Conservation (phyloP, 1,140 invertebrate species). For the Centruroides vittatus region DNA sequence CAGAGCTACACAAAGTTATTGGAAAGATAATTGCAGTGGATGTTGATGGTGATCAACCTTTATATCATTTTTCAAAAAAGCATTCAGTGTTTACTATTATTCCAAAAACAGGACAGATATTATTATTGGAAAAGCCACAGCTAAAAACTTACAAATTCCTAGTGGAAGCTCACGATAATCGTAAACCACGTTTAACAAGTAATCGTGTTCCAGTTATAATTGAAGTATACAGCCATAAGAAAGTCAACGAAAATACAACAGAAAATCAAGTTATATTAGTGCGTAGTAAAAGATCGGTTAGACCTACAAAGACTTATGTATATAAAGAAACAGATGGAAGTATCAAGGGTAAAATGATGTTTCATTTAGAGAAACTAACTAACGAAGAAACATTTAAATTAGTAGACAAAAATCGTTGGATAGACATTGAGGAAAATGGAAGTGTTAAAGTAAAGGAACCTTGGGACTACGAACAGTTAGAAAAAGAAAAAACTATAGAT, state of each 20-base stretch:
- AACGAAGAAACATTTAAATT: constrained; percentile 86
- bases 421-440: constrained; percentile 77
- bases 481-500: constrained; percentile 89
- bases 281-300: constrained; percentile 44
- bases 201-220: constrained; percentile 7
- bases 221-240: constrained; percentile 10
- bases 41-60: constrained; percentile 70
- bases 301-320: constrained; percentile 80
- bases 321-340: constrained; percentile 82
- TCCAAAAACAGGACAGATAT: constrained; percentile 76
- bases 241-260: background rate
- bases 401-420: constrained; percentile 66
- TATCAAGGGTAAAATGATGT: constrained; percentile 69
- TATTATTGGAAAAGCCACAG: constrained; percentile 44
- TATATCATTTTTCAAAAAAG: constrained; percentile 60
- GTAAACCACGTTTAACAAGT: constrained; percentile 45
- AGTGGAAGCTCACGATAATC: constrained; percentile 65
- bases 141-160: constrained; percentile 26
- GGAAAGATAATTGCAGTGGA: constrained; percentile 67
- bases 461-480: constrained; percentile 90
- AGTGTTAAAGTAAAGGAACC: constrained; percentile 85
- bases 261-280: background rate
- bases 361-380: constrained; percentile 79
- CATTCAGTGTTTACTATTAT: constrained; percentile 69
- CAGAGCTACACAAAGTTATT: constrained; percentile 53